Conservation (phyloP, 2,113 vertebrate species). For the Pandion haliaetus region DNA sequence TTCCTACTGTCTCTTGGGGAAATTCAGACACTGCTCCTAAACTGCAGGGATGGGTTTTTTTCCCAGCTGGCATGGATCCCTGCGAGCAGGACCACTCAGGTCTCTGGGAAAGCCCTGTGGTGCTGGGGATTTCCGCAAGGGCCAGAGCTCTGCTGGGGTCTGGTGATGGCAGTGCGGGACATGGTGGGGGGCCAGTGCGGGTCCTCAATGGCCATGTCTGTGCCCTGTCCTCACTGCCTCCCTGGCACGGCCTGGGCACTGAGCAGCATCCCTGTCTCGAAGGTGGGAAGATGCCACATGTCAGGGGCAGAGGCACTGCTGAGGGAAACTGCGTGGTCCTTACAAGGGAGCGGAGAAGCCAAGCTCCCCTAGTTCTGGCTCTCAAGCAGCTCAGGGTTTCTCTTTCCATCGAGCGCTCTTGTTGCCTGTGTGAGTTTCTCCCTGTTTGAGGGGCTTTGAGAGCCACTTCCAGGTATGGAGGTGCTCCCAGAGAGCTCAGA, state of each 20-base stretch:
- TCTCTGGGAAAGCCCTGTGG: not conserved
- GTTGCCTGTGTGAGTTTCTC: not conserved
- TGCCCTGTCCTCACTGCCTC: not conserved
- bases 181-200: not conserved
- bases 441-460: not conserved
- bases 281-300: not conserved
- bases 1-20: not conserved
- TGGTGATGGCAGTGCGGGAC: not conserved
- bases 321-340: not conserved
- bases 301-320: not conserved
- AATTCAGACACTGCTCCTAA: not conserved
- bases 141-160: not conserved
- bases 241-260: fast-evolving
- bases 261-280: not conserved
- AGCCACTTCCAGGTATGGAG: not conserved
- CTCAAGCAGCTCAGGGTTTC: not conserved
- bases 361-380: not conserved
- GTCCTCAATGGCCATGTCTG: not conserved
- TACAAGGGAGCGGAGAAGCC: not conserved
- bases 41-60: not conserved
- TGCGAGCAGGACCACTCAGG: not conserved
- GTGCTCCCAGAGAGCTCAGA: not conserved
- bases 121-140: not conserved
- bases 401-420: not conserved
- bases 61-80: not conserved